Base-by-base conservation (phyloP, 2,113 vertebrate species). In the Coregonus clupeaformis region DNA sequence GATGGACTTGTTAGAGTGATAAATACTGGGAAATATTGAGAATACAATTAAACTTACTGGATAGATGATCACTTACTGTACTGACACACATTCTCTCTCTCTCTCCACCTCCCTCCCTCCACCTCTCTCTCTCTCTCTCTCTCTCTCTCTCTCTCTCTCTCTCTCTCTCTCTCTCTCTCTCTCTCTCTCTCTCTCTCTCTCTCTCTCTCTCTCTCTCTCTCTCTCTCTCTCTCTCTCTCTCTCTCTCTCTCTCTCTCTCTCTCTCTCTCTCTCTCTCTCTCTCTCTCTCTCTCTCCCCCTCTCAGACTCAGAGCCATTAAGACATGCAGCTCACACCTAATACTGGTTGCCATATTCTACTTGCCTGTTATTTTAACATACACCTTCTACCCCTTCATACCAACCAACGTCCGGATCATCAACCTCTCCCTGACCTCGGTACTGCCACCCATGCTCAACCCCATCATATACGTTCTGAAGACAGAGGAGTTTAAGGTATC, bases 351-450 rank as follows among this genome's bases (percentile, higher is more conserved):
- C 1, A 62, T 82, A 7, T 80, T 73, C 69, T 84, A 71, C 32
- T 29, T 84, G 6, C 82, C 82, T 2, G 18, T 69, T 66, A 36
- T 77, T n/a, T 67, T 62, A 12, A 75, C 81, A 20, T 74, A 66
- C 69, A 5, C 16, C 13, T 18, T 77, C 18, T 0, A 42, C 7
- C 4, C 68, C 67, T 62, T 55, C 57, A 85, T 88, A 25, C 24
- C 84, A 4, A 75, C 80, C 18, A 89, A 92, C 42, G 36, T 52
- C 57, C 79, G 92, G 42, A 91, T 93, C 60, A 79, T 93, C 36
- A 92, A 88, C 65, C 71, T 86, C 57, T 90, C 91, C n/a, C 62
- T 93, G 49, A 83, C 91, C 3, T 71, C 76, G 9, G 66, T 25
- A 20, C 63, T 85, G 25, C 74, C 81, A 29, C 77, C 83, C 3